Conservation (phyloP, 1,140 invertebrate species). For the Augochlora pura region DNA sequence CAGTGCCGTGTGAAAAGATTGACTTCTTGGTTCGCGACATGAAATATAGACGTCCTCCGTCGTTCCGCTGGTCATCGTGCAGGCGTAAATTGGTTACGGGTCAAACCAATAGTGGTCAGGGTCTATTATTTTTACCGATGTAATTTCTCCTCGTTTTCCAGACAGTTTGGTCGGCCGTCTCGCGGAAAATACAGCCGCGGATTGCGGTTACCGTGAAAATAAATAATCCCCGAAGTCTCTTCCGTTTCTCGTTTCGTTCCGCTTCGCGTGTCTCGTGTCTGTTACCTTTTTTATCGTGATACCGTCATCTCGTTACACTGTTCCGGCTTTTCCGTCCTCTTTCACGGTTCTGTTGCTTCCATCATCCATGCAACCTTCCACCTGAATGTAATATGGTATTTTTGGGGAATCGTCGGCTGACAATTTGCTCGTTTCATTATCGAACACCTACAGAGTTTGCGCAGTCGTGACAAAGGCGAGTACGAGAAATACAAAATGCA, state of each 20-base stretch:
- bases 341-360: neutral
- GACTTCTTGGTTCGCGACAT: neutral
- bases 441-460: neutral
- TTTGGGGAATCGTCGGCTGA: neutral
- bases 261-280: slow-evolving; percentile 51
- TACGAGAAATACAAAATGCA: too few relatives aligned
- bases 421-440: neutral
- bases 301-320: slow-evolving; percentile 53
- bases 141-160: slow-evolving; percentile 78
- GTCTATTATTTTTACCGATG: slow-evolving; percentile 71
- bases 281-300: slow-evolving; percentile 53
- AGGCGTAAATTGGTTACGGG: slow-evolving; percentile 28
- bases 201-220: slow-evolving; percentile 72
- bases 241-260: slow-evolving; percentile 64
- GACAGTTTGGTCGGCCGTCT: slow-evolving; percentile 69
- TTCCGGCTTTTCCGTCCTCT: slow-evolving; percentile 1
- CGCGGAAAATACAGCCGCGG: slow-evolving; percentile 67
- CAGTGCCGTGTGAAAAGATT: too few relatives aligned
- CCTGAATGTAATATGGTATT: slow-evolving; percentile 7
- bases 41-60: slow-evolving; percentile 6
- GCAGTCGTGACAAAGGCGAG: too few relatives aligned
- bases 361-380: neutral
- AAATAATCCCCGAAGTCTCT: slow-evolving; percentile 74
- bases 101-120: slow-evolving; percentile 36
- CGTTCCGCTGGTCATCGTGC: slow-evolving; percentile 2